A percentile compares a stretch with the other conserved stretches of the same genome.
These are phyloP conservation scores for Eupleurogrammus muticus DNA, from an alignment of 2,797 vertebrate genomes.

Conservation along the genomic window DNA sequence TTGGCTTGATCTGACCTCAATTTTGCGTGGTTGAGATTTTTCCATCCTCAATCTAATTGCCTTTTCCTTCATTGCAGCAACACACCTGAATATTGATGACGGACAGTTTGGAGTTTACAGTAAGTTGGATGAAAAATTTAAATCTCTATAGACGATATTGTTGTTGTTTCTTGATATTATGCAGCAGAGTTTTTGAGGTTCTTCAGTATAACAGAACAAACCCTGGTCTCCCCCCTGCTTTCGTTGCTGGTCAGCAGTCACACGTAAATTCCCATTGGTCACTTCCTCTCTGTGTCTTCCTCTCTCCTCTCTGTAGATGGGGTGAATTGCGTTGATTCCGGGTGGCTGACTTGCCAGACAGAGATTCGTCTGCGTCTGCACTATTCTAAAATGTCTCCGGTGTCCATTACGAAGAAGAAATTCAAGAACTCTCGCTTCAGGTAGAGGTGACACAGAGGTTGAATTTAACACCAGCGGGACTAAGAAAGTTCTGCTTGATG, in stretches of 20 bases:
- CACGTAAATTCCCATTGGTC: background rate
- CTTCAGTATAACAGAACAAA: slow-evolving; percentile 13
- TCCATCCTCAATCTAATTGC: slow-evolving; percentile 16
- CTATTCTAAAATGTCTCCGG: slow-evolving; percentile 91
- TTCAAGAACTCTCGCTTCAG: slow-evolving; percentile 98
- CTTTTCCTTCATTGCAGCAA: slow-evolving; percentile 82
- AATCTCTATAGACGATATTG: slow-evolving; percentile 1
- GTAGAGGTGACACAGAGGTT: slow-evolving; percentile 71
- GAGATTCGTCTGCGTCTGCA: slow-evolving; percentile 96
- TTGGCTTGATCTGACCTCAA: slow-evolving; percentile 43
- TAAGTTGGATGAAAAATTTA: slow-evolving; percentile 82
- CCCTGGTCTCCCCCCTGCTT: background rate
- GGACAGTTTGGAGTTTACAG: slow-evolving; percentile 92
- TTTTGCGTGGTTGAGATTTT: background rate
- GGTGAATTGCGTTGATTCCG: slow-evolving; percentile 90
- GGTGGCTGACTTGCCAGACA: slow-evolving; percentile 97
- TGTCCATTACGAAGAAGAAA: slow-evolving; percentile 97
- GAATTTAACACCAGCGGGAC: slow-evolving; percentile 35
- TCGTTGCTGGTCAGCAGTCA: slow-evolving; percentile 31
- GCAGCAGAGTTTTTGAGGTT: slow-evolving; percentile 1
- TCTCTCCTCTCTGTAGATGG: slow-evolving; percentile 86
- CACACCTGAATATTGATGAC: slow-evolving; percentile 85
- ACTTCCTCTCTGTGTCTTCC: slow-evolving; percentile 20
- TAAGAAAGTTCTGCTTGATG: slow-evolving; percentile 40
- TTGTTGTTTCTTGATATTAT: slow-evolving; percentile 5